phyloP scores from a whole-genome alignment of 2,888 invertebrate species.

The Lordiphosa fenestrarum region DNA sequence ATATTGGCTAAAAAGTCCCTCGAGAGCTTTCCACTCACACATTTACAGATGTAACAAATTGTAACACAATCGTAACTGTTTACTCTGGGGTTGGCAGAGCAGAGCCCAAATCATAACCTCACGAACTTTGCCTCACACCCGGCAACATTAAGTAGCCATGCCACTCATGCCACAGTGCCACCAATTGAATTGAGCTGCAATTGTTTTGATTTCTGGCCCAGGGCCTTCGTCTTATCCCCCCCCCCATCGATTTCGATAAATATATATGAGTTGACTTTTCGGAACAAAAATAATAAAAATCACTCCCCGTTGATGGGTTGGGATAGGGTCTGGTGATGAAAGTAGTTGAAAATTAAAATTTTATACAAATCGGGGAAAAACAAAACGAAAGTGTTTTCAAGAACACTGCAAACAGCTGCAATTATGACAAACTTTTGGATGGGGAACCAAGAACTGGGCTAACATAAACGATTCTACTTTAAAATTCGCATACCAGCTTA shows the following conservation, averaged over 20 bases:
- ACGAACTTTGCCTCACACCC: constrained; percentile 49
- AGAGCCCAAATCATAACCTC: constrained; percentile 64
- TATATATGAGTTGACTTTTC: constrained; percentile 2
- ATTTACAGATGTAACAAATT: constrained; percentile 80
- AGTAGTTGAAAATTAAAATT: no score
- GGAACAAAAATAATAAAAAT: no score
- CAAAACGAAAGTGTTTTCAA: no score
- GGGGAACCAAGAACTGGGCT: no score
- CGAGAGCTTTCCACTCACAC: constrained; percentile 76
- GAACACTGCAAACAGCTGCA: no score
- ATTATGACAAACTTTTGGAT: no score
- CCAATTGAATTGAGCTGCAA: constrained; percentile 69
- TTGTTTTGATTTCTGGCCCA: constrained; percentile 69
- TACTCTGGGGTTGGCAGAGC: constrained; percentile 51
- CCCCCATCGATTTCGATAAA: not conserved
- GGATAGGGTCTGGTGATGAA: no score
- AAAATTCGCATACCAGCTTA: no score
- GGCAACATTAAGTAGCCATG: constrained; percentile 35
- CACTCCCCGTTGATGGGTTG: no score
- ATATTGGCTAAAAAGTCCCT: constrained; percentile 80
- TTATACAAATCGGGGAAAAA: no score
- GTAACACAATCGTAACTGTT: constrained; percentile 77
- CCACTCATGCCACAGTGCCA: constrained; percentile 7
- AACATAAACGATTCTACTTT: no score
- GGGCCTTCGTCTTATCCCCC: constrained; percentile 44